Base-by-base conservation (phyloP, 2,113 vertebrate genomes). In the Corvus hawaiiensis region DNA sequence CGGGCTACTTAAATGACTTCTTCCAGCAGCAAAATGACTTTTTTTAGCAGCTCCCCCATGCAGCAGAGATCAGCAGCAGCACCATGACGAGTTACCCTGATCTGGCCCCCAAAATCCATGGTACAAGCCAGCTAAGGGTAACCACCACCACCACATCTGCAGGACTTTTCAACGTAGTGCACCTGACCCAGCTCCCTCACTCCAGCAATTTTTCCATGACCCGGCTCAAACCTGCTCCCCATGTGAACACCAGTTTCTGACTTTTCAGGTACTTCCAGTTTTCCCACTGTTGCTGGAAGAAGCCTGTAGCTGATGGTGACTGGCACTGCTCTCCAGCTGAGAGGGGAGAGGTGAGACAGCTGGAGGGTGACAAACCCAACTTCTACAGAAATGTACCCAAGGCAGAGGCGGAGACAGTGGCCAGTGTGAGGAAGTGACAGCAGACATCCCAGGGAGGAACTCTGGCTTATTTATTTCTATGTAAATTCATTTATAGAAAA, bases 201-300 rank as follows among this genome's bases (percentile, higher is more conserved):
- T 68, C 3, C 3, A 39, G 79, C 33, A 69, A 41, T 13, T 67
- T 30, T 33, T 20, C 54, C 20, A n/a, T 37, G 63, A 66, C 76
- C 56, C 1, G 0, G 77, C 37, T 54, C 62, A 74, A 91, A 68
- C 73, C 54, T 9, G 4, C 54, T 84, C 66, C 81, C 66, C 62
- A 22, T 3, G 15, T 33, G 21, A 80, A 37, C 63, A 44, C 71
- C 51, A 61, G 3, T 55, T 74, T 71, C 90, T 84, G 72, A 69
- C 91, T 72, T 91, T 91, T 84, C 89, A 78, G 90, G 92, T 95
- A 74, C 89, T 95, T 91, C 89, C 79, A 93, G 81, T 91, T 95
- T 78, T 71, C 68, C 56, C 74, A 21, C 37, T 24, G 64, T 41
- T 11, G 20, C 68, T 83, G 68, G 37, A 68, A 61, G n/a, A 49